Conservation (phyloP, 2,888 invertebrate species). For the Scelioninae gen. 2 region DNA sequence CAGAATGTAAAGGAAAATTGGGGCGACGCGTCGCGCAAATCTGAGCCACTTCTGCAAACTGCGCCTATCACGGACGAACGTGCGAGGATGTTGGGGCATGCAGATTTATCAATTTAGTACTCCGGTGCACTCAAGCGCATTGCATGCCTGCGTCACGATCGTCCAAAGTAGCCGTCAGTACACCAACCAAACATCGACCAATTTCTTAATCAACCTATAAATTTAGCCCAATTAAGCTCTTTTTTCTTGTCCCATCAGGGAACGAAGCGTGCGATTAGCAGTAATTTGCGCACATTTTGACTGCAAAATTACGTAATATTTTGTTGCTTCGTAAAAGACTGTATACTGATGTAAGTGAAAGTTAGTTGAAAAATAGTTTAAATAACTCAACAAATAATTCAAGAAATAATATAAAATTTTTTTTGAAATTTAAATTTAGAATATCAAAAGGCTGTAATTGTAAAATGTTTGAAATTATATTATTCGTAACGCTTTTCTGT, state of each 20-base stretch:
- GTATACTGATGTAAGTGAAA: no score
- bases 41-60: slow-evolving; percentile 41
- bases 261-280: slow-evolving; percentile 26
- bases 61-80: slow-evolving; percentile 42
- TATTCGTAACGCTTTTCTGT: no score
- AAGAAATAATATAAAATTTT: no score
- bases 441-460: no score
- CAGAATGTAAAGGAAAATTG: slow-evolving; percentile 43
- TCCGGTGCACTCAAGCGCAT: slow-evolving; percentile 65
- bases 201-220: slow-evolving; percentile 61
- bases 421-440: no score
- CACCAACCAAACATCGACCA: slow-evolving; percentile 47
- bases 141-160: slow-evolving; percentile 63
- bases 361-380: no score
- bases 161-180: slow-evolving; percentile 53
- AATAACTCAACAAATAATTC: no score
- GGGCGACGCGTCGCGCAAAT: slow-evolving; percentile 45
- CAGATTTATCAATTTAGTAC: slow-evolving; percentile 74
- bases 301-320: slow-evolving; percentile 15
- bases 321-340: no score
- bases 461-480: no score
- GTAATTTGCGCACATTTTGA: slow-evolving; percentile 16
- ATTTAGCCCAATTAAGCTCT: slow-evolving; percentile 52
- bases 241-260: slow-evolving; percentile 24
- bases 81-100: slow-evolving; percentile 67